These are phyloP conservation scores for Heteromyza rotundicornis DNA, from an alignment of 2,888 invertebrate genomes.

Conservation along the genomic window DNA sequence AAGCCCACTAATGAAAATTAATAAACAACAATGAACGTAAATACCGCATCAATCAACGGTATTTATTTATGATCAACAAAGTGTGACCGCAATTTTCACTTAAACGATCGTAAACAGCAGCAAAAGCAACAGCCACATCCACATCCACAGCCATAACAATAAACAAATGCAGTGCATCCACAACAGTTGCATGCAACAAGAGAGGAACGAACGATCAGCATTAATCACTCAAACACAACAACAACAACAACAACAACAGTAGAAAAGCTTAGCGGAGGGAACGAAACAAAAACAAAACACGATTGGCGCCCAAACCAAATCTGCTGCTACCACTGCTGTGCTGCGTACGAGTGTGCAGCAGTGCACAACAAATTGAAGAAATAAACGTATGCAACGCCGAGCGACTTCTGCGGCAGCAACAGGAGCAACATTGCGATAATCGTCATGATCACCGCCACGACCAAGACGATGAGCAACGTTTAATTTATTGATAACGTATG, in stretches of 20 bases:
- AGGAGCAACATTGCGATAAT: conserved; percentile 13
- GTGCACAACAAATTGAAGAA: not conserved
- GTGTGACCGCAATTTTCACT: conserved; percentile 42
- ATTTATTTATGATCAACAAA: conserved; percentile 41
- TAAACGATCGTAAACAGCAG: conserved; percentile 13
- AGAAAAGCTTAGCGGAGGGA: conserved; percentile 25
- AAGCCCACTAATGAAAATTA: too few species aligned
- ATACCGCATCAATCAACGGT: conserved; percentile 46
- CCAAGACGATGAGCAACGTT: conserved; percentile 18
- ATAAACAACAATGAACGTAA: conserved; percentile 13
- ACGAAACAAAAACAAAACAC: conserved; percentile 8
- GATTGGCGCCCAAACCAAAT: not conserved
- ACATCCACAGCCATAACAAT: not conserved
- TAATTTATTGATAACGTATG: conserved; percentile 17
- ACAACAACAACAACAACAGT: conserved; percentile 15
- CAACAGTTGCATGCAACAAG: not conserved
- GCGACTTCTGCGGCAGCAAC: not conserved
- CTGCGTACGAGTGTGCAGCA: not conserved
- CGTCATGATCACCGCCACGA: conserved; percentile 11
- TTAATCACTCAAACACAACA: conserved; percentile 28
- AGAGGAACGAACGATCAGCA: conserved; percentile 44
- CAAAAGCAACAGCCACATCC: conserved; percentile 13
- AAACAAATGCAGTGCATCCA: not conserved
- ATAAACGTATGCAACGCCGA: too few species aligned
- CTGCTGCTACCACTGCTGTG: conserved; percentile 8